Evolutionary conservation across 1,140 invertebrate genomes (phyloP).

Genomic region (Atta colombica): DNA sequence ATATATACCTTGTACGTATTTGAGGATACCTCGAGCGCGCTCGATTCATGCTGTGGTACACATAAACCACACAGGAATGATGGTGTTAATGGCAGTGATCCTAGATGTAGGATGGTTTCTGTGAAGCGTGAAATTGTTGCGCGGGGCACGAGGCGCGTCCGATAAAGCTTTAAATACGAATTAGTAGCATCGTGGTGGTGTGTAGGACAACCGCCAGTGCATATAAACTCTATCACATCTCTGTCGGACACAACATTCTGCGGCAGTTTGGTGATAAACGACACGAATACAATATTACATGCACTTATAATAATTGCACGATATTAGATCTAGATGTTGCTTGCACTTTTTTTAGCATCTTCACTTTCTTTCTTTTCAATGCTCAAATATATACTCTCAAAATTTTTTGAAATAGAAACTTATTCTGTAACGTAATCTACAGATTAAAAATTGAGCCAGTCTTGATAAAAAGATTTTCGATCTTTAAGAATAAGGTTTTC

Average conservation of each 20-base stretch:
- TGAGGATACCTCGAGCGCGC: slow-evolving; percentile 39
- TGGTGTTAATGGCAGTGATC: slow-evolving; percentile 18
- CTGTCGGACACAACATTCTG: background rate
- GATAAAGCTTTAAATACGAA: slow-evolving; percentile 86
- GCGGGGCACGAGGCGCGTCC: slow-evolving; percentile 77
- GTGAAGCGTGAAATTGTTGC: slow-evolving; percentile 84
- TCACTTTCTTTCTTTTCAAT: too few relatives aligned
- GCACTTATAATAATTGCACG: background rate
- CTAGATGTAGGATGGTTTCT: slow-evolving; percentile 74
- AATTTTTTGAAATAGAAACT: too few relatives aligned
- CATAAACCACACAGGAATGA: slow-evolving; percentile 44
- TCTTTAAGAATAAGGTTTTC: too few relatives aligned
- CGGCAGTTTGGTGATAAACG: background rate
- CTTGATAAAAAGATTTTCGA: too few relatives aligned
- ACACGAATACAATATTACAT: background rate
- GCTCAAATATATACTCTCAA: too few relatives aligned
- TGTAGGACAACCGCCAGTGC: slow-evolving; percentile 42
- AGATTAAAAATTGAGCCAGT: too few relatives aligned
- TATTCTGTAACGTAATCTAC: too few relatives aligned
- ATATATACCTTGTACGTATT: slow-evolving; percentile 9
- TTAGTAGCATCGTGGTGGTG: slow-evolving; percentile 78
- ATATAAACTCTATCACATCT: background rate
- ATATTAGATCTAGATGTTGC: too few relatives aligned
- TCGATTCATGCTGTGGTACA: slow-evolving; percentile 34
- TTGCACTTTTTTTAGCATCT: too few relatives aligned